Percentiles rank a stretch among this genome's conserved stretches.
Evolutionary conservation across 2,888 invertebrate species (phyloP).

Genomic region (Protodeltote pygarga): DNA sequence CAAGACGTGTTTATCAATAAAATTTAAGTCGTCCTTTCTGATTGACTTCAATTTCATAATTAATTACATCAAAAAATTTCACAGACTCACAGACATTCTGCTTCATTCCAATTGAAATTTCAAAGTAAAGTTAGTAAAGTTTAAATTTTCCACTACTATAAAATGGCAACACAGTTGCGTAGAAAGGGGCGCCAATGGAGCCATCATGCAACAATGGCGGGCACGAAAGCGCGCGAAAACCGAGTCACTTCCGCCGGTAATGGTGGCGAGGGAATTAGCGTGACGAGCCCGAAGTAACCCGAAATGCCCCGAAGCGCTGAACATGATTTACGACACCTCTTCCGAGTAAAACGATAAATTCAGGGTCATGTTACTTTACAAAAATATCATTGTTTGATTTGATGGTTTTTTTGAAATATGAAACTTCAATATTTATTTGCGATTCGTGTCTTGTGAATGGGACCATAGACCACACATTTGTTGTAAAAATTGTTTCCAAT

Average conservation of each 20-base stretch:
- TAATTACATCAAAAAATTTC: too few relatives aligned
- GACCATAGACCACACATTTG: constrained; percentile 13
- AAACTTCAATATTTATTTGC: constrained; percentile 45
- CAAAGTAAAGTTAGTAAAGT: not conserved
- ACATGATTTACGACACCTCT: constrained; percentile 63
- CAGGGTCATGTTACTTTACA: constrained; percentile 50
- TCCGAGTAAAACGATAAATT: constrained; percentile 55
- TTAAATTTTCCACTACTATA: not conserved
- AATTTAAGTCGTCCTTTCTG: too few relatives aligned
- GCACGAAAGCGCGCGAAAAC: constrained; percentile 74
- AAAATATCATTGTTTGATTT: constrained; percentile 41
- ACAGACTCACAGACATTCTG: too few relatives aligned
- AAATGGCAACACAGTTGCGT: constrained; percentile 15
- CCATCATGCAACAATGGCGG: constrained; percentile 51
- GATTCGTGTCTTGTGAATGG: constrained; percentile 2
- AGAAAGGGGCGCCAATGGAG: constrained; percentile 44
- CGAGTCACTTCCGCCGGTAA: constrained; percentile 82
- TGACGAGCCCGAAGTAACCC: constrained; percentile 51
- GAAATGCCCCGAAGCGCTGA: too few relatives aligned
- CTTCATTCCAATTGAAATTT: not conserved
- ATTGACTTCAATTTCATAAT: too few relatives aligned
- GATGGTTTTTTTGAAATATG: constrained; percentile 34
- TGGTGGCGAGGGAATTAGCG: constrained; percentile 70
- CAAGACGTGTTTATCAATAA: too few relatives aligned
- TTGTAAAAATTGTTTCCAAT: not conserved